Evolutionary conservation across 2,113 vertebrate genomes (phyloP), one percentile per base, ranked within the genome.

Genomic region (Speoplatyrhinus poulsoni): DNA sequence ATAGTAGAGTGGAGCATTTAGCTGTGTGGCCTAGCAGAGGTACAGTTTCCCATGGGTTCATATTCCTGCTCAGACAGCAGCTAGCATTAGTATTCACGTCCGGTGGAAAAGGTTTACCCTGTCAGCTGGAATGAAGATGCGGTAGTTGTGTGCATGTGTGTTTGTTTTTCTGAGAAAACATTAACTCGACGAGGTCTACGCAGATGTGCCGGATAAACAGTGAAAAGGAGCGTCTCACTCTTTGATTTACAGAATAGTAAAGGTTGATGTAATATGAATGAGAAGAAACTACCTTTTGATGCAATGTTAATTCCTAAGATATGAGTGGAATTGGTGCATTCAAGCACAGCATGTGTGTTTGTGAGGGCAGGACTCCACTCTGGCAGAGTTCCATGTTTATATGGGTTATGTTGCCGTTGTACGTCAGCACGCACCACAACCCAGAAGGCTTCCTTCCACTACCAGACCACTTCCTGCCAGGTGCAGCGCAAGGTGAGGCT

Each of bases 361-460:
- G 11, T 60, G 59, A 15, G 33, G 54, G 16, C 19, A 91, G 88
- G 86, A 92, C 69, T 68, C 81, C 12, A 88, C 69, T 10, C 72
- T 89, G 0, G 65, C 79, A 32, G 85, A 81, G 13, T 88, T 82
- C 65, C 46, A 69, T 7, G 65, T 91, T 52, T 82, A 85, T n/a
- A 83, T 87, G 72, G 82, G 63, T 62, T 57, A 75, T 1, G 82
- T 74, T 4, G 82, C 53, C 1, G 49, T 91, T 55, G 26, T 90
- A 84, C 26, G 67, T 90, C 71, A 88, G 82, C 71, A 58, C 91
- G 46, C 87, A 90, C 69, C 81, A 81, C 0, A 87, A 90, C 74
- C 89, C 86, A 0, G 84, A 91, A 57, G 80, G 88, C 60, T 92
- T 92, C 59, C 60, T 92, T 92, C 59, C 69, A 87, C 72, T 90